phyloP scores from a whole-genome alignment of 2,113 vertebrate species.

The Cyphomyrus plagiostoma region DNA sequence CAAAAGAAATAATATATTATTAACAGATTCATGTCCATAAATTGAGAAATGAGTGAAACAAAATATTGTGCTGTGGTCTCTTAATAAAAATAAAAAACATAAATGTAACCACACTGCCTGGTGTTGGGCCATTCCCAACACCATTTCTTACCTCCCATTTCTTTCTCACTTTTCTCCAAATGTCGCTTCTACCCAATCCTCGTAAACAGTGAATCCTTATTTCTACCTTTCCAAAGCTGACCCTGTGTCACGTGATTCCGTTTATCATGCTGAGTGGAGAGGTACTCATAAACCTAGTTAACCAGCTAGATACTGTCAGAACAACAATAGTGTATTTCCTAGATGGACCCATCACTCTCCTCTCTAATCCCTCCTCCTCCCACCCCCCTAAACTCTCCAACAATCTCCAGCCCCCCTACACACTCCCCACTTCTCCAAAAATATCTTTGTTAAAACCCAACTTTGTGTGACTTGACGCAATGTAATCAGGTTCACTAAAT shows the following conservation, averaged over 20 bases:
- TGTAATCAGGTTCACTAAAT: neutral
- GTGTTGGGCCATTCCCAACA: neutral
- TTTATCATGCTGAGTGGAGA: neutral
- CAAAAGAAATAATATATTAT: too few relatives aligned
- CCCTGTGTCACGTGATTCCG: neutral
- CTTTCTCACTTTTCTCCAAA: neutral
- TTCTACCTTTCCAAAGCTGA: neutral
- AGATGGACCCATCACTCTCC: neutral
- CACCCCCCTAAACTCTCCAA: neutral
- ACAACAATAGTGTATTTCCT: neutral
- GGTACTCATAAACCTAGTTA: neutral
- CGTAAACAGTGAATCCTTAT: neutral
- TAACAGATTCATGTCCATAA: too few relatives aligned
- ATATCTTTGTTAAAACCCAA: neutral
- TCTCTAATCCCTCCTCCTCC: neutral
- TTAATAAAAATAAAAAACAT: neutral
- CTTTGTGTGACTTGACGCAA: neutral
- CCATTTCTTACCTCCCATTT: neutral
- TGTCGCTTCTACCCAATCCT: neutral
- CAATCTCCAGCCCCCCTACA: neutral
- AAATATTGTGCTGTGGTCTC: neutral
- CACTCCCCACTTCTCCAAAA: neutral
- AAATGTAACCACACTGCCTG: neutral
- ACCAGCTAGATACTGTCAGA: neutral
- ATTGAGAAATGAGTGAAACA: neutral